A percentile compares a stretch with the other conserved stretches of the same genome.
Conservation (phyloP, 2,888 invertebrate species). For the Monoplex corrugatus region DNA sequence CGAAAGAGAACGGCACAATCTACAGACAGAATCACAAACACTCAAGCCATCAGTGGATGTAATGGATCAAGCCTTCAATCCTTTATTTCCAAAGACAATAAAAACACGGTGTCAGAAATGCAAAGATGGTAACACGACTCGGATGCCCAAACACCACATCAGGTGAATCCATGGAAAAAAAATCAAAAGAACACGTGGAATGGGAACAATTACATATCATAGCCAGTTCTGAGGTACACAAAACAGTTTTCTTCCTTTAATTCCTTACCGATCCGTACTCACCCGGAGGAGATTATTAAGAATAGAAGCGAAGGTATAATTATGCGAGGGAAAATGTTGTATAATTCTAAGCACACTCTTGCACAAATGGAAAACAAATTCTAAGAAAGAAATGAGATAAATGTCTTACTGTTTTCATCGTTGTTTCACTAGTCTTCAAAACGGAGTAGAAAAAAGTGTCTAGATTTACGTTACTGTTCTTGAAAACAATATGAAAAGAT, state of each 20-base stretch:
- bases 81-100: constrained; percentile 49
- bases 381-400: no score
- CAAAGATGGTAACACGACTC: constrained; percentile 40
- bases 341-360: background rate
- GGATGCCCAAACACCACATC: constrained; percentile 26
- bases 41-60: background rate
- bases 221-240: constrained; percentile 37
- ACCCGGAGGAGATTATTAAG: background rate
- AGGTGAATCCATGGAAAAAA: constrained; percentile 39
- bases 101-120: constrained; percentile 46
- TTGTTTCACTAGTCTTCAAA: no score
- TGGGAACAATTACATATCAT: constrained; percentile 37
- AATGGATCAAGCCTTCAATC: constrained; percentile 48
- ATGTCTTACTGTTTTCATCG: no score
- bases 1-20: background rate
- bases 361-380: no score
- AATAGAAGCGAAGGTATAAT: no score
- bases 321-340: no score
- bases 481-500: no score
- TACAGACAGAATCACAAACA: constrained; percentile 4
- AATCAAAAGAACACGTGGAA: constrained; percentile 42
- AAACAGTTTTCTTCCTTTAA: background rate
- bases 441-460: no score
- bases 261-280: background rate
- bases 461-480: no score